A percentile compares a stretch with the other conserved stretches of the same genome.
Conservation (phyloP, 2,888 invertebrate genomes). For the Caenorhabditis uteleia region DNA sequence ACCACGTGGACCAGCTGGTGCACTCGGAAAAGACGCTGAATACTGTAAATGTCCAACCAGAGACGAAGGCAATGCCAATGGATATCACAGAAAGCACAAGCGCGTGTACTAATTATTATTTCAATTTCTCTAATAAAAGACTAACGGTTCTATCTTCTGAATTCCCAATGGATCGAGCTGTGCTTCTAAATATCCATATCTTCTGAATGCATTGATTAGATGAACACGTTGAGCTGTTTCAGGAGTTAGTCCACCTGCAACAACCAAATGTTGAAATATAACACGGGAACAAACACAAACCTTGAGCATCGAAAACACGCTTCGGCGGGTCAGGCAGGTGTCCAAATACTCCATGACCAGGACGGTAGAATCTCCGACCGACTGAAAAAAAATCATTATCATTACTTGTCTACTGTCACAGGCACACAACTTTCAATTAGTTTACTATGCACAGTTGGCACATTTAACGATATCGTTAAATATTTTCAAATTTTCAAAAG, state of each 20-base stretch:
- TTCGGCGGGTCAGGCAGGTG: slow-evolving; percentile 55
- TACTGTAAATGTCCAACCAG: slow-evolving; percentile 60
- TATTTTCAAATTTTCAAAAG: too few relatives aligned
- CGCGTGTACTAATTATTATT: too few relatives aligned
- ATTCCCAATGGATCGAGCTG: slow-evolving; percentile 65
- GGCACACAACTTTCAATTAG: too few relatives aligned
- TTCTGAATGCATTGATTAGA: slow-evolving; percentile 64
- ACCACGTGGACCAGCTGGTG: slow-evolving; percentile 43
- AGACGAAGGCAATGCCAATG: slow-evolving; percentile 27
- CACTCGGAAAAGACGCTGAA: slow-evolving; percentile 55
- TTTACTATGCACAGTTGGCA: too few relatives aligned
- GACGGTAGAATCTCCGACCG: slow-evolving; percentile 41
- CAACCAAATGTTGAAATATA: not conserved
- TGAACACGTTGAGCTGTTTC: slow-evolving; percentile 57
- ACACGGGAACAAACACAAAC: slow-evolving; percentile 14
- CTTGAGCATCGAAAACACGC: slow-evolving; percentile 46
- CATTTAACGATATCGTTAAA: too few relatives aligned
- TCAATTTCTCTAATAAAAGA: slow-evolving; percentile 18
- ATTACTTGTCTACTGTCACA: too few relatives aligned
- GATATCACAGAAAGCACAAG: slow-evolving; percentile 32
- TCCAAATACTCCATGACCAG: slow-evolving; percentile 51
- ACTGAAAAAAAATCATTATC: too few relatives aligned
- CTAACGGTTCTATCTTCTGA: slow-evolving; percentile 42
- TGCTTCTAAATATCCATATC: slow-evolving; percentile 65
- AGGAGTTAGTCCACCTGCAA: slow-evolving; percentile 41